Evolutionary conservation across 1,140 invertebrate genomes (phyloP).

Genomic region (Papilio polyxenes): DNA sequence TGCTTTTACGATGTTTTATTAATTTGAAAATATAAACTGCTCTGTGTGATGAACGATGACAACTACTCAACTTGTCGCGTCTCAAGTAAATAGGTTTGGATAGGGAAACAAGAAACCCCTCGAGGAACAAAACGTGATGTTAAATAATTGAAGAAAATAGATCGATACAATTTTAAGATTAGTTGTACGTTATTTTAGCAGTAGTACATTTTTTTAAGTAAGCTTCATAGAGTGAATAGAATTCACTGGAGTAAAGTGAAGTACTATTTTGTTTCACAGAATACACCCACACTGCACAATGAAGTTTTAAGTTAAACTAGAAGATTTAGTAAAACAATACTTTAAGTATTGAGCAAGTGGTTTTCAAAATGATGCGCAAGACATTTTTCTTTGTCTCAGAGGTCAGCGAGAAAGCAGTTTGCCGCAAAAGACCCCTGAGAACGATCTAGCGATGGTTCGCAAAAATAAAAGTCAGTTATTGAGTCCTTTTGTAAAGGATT

Average conservation of each 20-base stretch:
- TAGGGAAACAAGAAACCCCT: constrained; percentile 6
- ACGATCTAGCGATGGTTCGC: not conserved
- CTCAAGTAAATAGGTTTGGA: not conserved
- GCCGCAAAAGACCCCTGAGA: not conserved
- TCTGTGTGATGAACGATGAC: not conserved
- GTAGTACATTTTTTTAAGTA: too few species aligned
- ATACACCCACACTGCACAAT: too few species aligned
- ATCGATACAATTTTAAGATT: not conserved
- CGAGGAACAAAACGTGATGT: constrained; percentile 9
- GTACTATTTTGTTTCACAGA: too few species aligned
- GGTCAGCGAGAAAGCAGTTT: not conserved
- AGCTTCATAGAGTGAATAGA: too few species aligned
- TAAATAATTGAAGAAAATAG: not conserved
- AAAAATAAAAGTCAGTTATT: not conserved
- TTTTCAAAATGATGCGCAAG: not conserved
- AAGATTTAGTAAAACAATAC: too few species aligned
- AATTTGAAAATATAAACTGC: not conserved
- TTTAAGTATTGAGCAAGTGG: not conserved
- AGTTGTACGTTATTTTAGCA: not conserved
- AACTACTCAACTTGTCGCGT: not conserved
- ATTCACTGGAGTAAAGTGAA: too few species aligned
- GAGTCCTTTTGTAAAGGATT: not conserved
- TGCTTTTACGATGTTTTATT: too few species aligned
- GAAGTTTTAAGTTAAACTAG: too few species aligned
- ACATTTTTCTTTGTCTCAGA: constrained; percentile 5